These are phyloP conservation scores for Mesocricetus auratus DNA, from an alignment of 2,113 vertebrate genomes.

Conservation along the genomic window DNA sequence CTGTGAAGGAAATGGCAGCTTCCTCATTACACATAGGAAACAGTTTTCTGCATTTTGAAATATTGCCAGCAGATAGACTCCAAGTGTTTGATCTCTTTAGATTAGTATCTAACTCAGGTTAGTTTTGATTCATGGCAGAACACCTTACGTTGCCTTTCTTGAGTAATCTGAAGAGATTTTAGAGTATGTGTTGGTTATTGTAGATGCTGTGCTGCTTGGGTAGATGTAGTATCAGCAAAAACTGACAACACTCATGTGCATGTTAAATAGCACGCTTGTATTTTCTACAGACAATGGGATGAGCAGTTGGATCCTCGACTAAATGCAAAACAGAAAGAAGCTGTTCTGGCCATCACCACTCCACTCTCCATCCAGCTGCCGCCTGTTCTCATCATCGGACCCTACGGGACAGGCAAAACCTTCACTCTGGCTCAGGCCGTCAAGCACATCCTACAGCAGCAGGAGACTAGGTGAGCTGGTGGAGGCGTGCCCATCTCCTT, in stretches of 20 bases:
- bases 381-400: constrained; percentile 98
- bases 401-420: constrained; percentile 99
- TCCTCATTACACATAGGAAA: not conserved
- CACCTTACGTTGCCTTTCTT: not conserved
- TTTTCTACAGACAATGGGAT: constrained; percentile 95
- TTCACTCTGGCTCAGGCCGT: constrained; percentile 99
- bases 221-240: not conserved
- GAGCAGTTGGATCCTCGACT: constrained; percentile 98
- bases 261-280: constrained; percentile 60
- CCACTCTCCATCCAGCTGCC: constrained; percentile 94
- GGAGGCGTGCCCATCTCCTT: accelerated
- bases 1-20: constrained; percentile 6
- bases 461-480: constrained; percentile 92
- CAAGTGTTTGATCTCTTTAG: constrained; percentile 1
- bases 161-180: constrained; percentile 3
- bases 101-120: not conserved
- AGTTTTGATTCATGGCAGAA: constrained; percentile 45
- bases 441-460: constrained; percentile 98
- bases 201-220: not conserved
- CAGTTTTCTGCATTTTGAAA: constrained; percentile 31
- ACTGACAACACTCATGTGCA: not conserved
- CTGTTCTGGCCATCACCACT: constrained; percentile 98
- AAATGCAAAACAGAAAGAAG: constrained; percentile 99
- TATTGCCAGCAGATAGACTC: not conserved
- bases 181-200: constrained; percentile 12